Evolutionary conservation across 1,140 invertebrate species (phyloP), one percentile per base, ranked within the genome.

Genomic region (Andricus grossulariae): DNA sequence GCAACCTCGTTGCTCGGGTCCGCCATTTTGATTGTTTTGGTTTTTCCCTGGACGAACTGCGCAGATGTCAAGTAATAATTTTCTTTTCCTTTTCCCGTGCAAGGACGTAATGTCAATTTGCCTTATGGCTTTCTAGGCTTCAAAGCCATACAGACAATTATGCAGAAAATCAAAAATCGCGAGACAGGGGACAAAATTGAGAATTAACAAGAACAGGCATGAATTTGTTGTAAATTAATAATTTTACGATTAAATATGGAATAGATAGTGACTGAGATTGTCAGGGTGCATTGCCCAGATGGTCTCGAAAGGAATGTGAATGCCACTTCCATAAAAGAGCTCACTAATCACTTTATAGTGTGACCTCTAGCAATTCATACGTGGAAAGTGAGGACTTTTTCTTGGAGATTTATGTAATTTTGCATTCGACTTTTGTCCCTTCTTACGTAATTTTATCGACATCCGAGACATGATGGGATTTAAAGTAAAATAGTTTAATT

Each of bases 1-100:
- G 92, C 92, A 80, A 91, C 90, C 81, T 93, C 92, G 84, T 88
- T 89, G 84, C 84, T 91, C 80, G 87, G 85, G 74, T 91, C 90
- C 81, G 90, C 90, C 90, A 91, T 91, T 84, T 88, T 88, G 84
- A 81, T 89, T 90, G 86, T 90, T 90, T 90, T 90, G 89, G 88
- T 89, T 90, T 88, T 88, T 87, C 84, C 82, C 80, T 76, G 74
- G 25, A 71, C 45, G 45, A 78, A 80, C 76, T 82, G 85, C 80
- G 83, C 82, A 84, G 80, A 85, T 84, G 84, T 86, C 85, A 85
- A 80, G 70, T 66, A 66, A 66, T 66, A 39, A 66, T 66, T 66
- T 66, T 39, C 60, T 66, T 39, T 66, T 66, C 25, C 16, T 32
- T 66, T 72, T 72, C n/a, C n/a, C 16, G 52, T 51, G 21, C 25